Evolutionary conservation across 2,797 vertebrate species (phyloP).

Genomic region (Gastrophryne carolinensis): DNA sequence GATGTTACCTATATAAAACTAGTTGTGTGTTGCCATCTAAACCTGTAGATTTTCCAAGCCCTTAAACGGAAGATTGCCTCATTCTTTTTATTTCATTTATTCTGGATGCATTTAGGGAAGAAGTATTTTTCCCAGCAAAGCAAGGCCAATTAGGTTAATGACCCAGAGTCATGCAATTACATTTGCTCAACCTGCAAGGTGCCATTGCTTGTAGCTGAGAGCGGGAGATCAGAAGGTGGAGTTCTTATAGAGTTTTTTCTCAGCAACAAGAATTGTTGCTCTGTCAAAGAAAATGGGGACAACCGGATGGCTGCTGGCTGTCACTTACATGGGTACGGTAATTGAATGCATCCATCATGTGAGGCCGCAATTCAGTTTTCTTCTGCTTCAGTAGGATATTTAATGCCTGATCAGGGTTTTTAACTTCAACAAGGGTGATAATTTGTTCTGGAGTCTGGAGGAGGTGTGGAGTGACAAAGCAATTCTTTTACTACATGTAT

Average conservation of each 20-base stretch:
- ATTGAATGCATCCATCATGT: slow-evolving; percentile 22
- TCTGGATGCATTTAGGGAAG: background rate
- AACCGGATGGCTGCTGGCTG: background rate
- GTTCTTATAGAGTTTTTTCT: slow-evolving; percentile 1
- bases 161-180: background rate
- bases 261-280: background rate
- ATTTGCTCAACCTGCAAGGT: background rate
- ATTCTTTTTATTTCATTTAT: no score
- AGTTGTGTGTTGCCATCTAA: no score
- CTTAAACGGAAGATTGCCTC: no score
- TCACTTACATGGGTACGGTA: slow-evolving; percentile 16
- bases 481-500: slow-evolving; percentile 22
- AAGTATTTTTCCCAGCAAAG: background rate
- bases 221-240: background rate
- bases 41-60: no score
- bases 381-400: background rate
- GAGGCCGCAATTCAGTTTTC: background rate
- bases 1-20: no score
- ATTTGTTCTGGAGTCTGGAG: slow-evolving; percentile 4
- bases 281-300: background rate
- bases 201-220: background rate
- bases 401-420: background rate
- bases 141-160: background rate
- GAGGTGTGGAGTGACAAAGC: background rate
- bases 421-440: slow-evolving; percentile 10